Evolutionary conservation across 37 sponge, comb jelly and placozoan genomes (phyloP), one percentile per base, ranked within the genome.

Genomic region (Spongia lamella): DNA sequence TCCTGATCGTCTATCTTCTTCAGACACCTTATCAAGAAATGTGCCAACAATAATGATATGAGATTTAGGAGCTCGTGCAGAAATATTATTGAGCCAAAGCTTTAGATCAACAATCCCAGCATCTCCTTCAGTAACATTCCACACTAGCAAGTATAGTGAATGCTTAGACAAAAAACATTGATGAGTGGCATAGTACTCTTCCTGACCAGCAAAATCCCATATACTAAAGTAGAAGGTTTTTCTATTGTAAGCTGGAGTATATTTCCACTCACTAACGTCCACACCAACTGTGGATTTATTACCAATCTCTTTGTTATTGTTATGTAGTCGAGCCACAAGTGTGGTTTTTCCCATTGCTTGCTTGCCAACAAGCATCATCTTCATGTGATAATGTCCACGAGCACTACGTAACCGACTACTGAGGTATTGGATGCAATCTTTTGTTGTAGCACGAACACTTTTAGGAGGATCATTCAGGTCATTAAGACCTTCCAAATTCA

Each of bases 131-230:
- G 71, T 89, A 51, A 93, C 47, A 52, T 87, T 88, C 70, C 82
- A 96, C 50, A 96, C 79, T 1, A 96, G 83, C 40, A 96, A 81
- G 58, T 92, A 96, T 56, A 96, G 88, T 19, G 96, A 91, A 50
- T 88, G 90, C 27, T 89, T 66, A 2, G 96, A 85, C 47, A 96
- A 63, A 78, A 96, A 92, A 78, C 96, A 96, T 83, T 96, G 96
- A 73, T 92, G 90, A 29, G 90, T 92, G 35, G 96, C 96, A 66
- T 96, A 96, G 77, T 91, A 91, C 72, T 92, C 96, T 61, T 92
- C 87, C 71, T 92, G 93, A 3, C 96, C 96, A 26, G 90, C 96
- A 79, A 96, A 92, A 68, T 96, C 96, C 96, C 96, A 96, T 30
- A 92, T 92, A 61, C 94, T 89, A 68, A 96, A 96, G 24, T 76